Percentiles rank a stretch among this genome's conserved stretches.
Conservation (phyloP, 2,888 invertebrate genomes). For the Smittia sp. region DNA sequence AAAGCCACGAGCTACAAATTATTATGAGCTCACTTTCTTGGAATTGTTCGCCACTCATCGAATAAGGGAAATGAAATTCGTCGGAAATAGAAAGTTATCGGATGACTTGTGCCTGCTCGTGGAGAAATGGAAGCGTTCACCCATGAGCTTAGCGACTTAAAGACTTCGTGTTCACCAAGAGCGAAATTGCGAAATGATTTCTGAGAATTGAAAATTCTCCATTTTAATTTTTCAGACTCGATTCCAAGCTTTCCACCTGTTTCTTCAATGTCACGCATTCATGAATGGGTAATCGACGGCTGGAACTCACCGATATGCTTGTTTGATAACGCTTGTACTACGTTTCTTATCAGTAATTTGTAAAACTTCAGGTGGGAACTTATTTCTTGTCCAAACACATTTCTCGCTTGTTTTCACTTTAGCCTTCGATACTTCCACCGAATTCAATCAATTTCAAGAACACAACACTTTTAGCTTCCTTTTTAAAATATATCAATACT, state of each 20-base stretch:
- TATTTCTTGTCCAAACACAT: neutral
- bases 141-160: neutral
- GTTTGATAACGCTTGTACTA: neutral
- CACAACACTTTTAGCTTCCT: no score
- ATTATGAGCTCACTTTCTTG: no score
- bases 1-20: no score
- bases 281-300: neutral
- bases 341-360: conserved; percentile 11
- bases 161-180: neutral
- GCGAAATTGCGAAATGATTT: neutral
- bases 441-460: no score
- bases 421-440: neutral
- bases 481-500: no score
- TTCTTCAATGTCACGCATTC: neutral
- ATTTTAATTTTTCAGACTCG: neutral
- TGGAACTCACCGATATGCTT: neutral
- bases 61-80: no score
- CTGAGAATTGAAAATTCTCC: conserved; percentile 14
- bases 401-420: neutral
- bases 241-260: neutral
- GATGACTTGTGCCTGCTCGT: no score
- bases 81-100: no score
- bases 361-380: neutral
- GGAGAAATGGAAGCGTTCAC: neutral
- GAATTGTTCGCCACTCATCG: no score